Evolutionary conservation across 92 coral and sea anemone genomes (phyloP), one percentile per base, ranked within the genome.

Genomic region (Hydrozoanthus gracilis): DNA sequence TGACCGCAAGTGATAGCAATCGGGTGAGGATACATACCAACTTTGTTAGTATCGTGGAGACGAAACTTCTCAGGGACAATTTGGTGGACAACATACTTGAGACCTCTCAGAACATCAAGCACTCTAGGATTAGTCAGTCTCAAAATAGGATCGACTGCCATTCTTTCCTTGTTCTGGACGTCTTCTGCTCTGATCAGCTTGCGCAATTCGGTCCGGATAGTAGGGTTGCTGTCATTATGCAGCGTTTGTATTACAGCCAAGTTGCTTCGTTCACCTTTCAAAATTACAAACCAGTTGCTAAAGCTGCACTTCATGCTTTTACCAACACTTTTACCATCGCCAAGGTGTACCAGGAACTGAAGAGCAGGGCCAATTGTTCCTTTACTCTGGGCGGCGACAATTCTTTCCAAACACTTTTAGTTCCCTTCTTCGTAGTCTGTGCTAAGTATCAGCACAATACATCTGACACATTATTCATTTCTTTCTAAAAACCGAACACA

Each of bases 261-360:
- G 35, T 52, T 69, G 18, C 85, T 67, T 49, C 93, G 54, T n/a
- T 82, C 85, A 46, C 90, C 91, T 39, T 68, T 8, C 20, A 87
- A 44, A 17, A 87, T 39, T 65, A 51, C 50, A 69, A 90, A 90
- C 93, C 93, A 89, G 77, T 88, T 87, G 48, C 80, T 39, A 48
- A 91, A 91, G 82, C 93, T 88, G 56, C 88, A 88, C 67, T 83
- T 87, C 35, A 82, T 51, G 88, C 90, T 90, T 49, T 87, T 87
- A 45, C 93, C 90, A n/a, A 82, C 93, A 47, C 82, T 88, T 9
- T 87, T 82, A 17, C 84, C 79, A 77, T 90, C 90, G 80, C 87
- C 87, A 74, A 86, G 49, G 61, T 50, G 73, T n/a, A 64, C 83
- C 6, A 58, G 62, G 35, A 82, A 87, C 16, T 87, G 68, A 62